phyloP scores from a whole-genome alignment of 2,113 vertebrate species.

The Psammodynastes pulverulentus region DNA sequence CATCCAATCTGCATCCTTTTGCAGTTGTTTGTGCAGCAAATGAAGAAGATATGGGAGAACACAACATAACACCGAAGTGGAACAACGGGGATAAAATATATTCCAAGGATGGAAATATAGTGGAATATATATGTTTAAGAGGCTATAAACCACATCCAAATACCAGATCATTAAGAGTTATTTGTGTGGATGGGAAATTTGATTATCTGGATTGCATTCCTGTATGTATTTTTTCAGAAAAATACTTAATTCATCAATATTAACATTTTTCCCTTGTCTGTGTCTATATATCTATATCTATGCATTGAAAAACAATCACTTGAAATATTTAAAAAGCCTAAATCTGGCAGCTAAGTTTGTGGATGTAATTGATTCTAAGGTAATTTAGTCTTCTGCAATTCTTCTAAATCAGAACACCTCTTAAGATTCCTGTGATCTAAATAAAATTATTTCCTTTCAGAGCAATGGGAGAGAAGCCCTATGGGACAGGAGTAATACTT shows the following conservation, averaged over 20 bases:
- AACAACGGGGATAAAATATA: accelerated
- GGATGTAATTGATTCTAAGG: neutral
- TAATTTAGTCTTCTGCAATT: neutral
- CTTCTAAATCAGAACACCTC: no score
- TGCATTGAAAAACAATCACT: neutral
- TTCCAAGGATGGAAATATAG: accelerated
- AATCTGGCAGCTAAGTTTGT: neutral
- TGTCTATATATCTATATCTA: neutral
- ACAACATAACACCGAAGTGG: conserved; percentile 11
- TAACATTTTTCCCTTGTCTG: neutral
- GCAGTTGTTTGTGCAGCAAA: conserved; percentile 46
- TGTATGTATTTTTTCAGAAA: neutral
- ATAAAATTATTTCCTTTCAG: neutral
- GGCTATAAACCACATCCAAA: accelerated
- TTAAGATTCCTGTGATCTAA: neutral
- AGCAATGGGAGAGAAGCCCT: neutral
- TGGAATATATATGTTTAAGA: neutral
- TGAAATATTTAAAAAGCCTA: neutral
- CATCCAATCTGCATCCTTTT: neutral
- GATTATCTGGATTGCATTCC: accelerated
- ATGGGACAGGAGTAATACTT: no score
- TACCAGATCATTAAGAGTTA: accelerated
- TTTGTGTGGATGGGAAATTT: conserved; percentile 25
- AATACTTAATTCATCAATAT: neutral
- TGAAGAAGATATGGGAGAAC: accelerated